Evolutionary conservation across 1,140 invertebrate genomes (phyloP).

Genomic region (Macrotrachela quadricornifera): DNA sequence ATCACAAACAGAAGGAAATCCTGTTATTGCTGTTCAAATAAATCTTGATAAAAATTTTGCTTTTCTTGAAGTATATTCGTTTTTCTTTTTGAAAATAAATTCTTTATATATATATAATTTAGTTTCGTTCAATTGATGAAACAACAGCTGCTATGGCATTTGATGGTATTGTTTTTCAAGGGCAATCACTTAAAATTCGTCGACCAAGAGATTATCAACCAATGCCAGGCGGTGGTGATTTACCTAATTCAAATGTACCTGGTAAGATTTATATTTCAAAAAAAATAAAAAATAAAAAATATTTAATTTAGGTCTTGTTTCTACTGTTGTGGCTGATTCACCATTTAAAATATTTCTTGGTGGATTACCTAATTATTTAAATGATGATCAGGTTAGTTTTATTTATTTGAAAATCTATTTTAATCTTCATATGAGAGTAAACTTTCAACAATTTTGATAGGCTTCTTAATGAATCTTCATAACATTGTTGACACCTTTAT

Average conservation of each 20-base stretch:
- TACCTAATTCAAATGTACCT: conserved; percentile 36
- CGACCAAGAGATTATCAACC: conserved; percentile 97
- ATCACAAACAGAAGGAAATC: conserved; percentile 94
- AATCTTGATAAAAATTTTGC: conserved; percentile 99
- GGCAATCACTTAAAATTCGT: conserved; percentile 92
- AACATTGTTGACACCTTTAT: background rate
- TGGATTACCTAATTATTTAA: conserved; percentile 91
- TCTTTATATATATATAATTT: conserved; percentile 15
- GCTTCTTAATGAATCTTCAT: background rate
- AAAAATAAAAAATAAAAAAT: no score
- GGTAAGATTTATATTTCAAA: no score
- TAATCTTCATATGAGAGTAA: background rate
- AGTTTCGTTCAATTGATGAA: conserved; percentile 83
- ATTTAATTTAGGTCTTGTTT: conserved; percentile 37
- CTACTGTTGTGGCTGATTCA: conserved; percentile 77
- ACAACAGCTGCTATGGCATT: conserved; percentile 99
- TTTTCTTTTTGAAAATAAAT: conserved; percentile 1
- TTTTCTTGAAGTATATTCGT: conserved; percentile 74
- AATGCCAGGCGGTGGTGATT: conserved; percentile 82
- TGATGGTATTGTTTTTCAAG: conserved; percentile 98
- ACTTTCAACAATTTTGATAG: conserved; percentile 4
- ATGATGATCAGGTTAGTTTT: conserved; percentile 81
- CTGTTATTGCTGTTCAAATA: conserved; percentile 82
- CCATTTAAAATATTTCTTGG: conserved; percentile 94
- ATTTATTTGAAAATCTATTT: no score